Percentiles rank a stretch among this genome's conserved stretches.
Conservation (phyloP, 2,888 invertebrate genomes). For the Sepioteuthis lessoniana region DNA sequence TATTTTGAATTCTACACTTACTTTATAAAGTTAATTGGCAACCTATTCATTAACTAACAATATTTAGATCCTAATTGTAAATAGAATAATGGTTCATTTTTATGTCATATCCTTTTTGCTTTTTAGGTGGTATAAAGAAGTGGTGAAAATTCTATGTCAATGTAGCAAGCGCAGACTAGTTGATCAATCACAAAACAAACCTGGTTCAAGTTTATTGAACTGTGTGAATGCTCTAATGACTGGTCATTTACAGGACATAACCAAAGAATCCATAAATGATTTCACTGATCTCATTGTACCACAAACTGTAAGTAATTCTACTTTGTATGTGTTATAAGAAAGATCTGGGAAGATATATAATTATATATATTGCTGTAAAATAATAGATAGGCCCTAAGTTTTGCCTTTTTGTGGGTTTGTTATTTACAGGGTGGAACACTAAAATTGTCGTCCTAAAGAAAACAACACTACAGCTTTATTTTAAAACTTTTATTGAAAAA, state of each 20-base stretch:
- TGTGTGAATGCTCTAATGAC: constrained; percentile 91
- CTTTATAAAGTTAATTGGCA: no score
- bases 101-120: neutral
- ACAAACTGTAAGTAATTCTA: constrained; percentile 80
- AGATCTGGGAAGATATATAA: neutral
- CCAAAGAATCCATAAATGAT: constrained; percentile 85
- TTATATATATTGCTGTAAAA: neutral
- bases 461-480: no score
- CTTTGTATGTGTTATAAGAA: neutral
- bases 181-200: constrained; percentile 79
- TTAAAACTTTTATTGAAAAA: no score
- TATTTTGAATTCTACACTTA: no score
- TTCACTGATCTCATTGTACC: constrained; percentile 86
- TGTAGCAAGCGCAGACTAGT: constrained; percentile 75
- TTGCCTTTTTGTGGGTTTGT: no score
- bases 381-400: no score
- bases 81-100: neutral
- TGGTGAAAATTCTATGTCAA: constrained; percentile 75
- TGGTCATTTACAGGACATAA: constrained; percentile 87
- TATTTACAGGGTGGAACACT: no score
- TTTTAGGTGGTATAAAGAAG: constrained; percentile 74
- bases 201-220: constrained; percentile 85
- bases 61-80: neutral
- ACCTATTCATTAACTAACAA: no score
- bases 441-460: no score